Base-by-base conservation (phyloP, 2,888 invertebrate species). In the Philhelius pedissequus region DNA sequence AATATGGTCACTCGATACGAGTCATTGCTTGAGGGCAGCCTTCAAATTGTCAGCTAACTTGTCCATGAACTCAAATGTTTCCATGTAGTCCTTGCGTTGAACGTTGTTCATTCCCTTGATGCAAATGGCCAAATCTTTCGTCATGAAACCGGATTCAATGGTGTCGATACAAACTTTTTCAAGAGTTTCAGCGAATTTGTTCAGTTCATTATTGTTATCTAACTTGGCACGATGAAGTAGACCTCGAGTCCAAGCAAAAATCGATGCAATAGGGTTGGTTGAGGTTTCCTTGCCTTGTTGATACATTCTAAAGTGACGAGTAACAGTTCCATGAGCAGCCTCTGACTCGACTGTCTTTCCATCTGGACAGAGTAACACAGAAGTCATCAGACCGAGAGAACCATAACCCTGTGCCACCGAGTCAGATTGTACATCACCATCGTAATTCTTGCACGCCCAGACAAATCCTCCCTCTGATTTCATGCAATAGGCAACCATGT, bases 361-460 rank as follows among this genome's bases (percentile, higher is more conserved):
- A 92, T 99, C 99, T 4, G 99, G 99, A 89, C 98, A 98, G 71
- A 99, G 92, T 48, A 99, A 93, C 1, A 99, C 99, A 13, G 98
- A 98, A 0, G 99, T 99, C 99, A 99, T 99, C 87, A 99, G 93
- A 87, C 99, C 99, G 77, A 99, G 93, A 0, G 98, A 99, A 13
- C 99, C 97, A 88, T 96, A 97, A 35, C 98, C 99, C 92, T 99
- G 99, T 79, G 99, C 99, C 30, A 99, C 97, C 0, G 98, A 97
- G 92, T 99, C 99, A 0, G 98, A 98, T 92, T 99, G 99, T 0
- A 99, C 99, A 92, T 99, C 99, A 48, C 99, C 99, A 90, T 99
- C 99, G 90, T 99, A 99, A 92, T 99, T 99, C 92, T 99, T 99
- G 92, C 99, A 99, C 8, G 99, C 98, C 99, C 99, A 99, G 0